Base-by-base conservation (phyloP, 2,888 invertebrate genomes). In the Fabriciana adippe region DNA sequence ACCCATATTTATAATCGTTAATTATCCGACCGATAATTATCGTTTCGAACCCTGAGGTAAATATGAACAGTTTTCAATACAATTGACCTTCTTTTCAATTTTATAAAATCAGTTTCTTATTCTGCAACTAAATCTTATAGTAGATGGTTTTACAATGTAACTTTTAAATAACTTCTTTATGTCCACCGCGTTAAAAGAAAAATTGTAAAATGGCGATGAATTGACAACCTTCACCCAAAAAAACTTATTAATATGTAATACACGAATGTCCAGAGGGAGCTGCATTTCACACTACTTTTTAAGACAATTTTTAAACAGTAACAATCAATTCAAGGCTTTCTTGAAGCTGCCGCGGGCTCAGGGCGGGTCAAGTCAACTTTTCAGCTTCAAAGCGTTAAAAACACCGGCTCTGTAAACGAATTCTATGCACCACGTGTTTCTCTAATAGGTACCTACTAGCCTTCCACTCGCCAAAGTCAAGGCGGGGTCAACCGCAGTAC, bases 401-500 rank as follows among this genome's bases (percentile, higher is more conserved):
- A 65, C 62, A 65, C 48, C n/a, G 56, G 16, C 64, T 64, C 31
- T 57, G 65, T 65, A 65, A 69, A 68, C 54, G 61, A 65, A 64
- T 69, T 69, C 66, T 69, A 59, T 64, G 62, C 69, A 57, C 56
- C 69, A 69, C 56, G 56, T 69, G 62, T 66, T 66, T 65, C 65
- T 55, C 54, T 62, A 66, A 65, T 62, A 62, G 68, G 57, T 47
- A 55, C n/a, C n/a, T n/a, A n/a, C 53, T 62, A 48, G 51, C 54
- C 66, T 64, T 61, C 62, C 70, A 69, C 64, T 62, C 63, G 55
- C 67, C 69, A 63, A 67, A 72, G 69, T 67, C 69, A 69, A 72
- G 71, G 71, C 65, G 69, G 71, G 69, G 71, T 69, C 71, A 55
- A 53, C 71, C 59, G 65, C 69, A 71, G 71, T 69, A 69, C 65